Percentiles rank a stretch among this genome's conserved stretches.
Conservation (phyloP, 2,797 vertebrate species). For the Cynodonichthys magdalenae region DNA sequence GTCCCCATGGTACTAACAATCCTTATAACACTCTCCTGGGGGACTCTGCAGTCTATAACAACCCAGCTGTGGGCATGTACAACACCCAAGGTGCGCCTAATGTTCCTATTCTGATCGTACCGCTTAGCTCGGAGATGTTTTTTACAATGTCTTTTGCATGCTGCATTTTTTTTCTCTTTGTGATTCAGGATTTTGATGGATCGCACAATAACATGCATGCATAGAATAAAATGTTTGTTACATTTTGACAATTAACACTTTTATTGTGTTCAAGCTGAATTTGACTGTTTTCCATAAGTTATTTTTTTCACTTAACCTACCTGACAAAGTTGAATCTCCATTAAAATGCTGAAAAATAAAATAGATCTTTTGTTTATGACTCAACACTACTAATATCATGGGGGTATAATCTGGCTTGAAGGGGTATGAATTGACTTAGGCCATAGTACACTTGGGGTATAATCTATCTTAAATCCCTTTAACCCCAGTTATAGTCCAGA, state of each 20-base stretch:
- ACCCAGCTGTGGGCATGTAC: slow-evolving; percentile 99
- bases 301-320: too few species aligned
- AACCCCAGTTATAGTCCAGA: too few species aligned
- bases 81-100: slow-evolving; percentile 98
- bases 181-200: slow-evolving; percentile 39
- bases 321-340: too few species aligned
- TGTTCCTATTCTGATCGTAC: slow-evolving; percentile 56
- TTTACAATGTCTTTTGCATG: slow-evolving; percentile 46
- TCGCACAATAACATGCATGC: slow-evolving; percentile 22
- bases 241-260: slow-evolving; percentile 40
- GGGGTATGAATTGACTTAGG: too few species aligned
- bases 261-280: too few species aligned
- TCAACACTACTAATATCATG: too few species aligned
- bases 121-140: slow-evolving; percentile 24
- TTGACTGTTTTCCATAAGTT: too few species aligned
- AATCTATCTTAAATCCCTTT: too few species aligned
- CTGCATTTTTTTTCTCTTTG: slow-evolving; percentile 33
- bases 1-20: slow-evolving; percentile 99
- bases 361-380: too few species aligned
- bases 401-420: too few species aligned
- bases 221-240: slow-evolving; percentile 5
- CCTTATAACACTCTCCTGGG: slow-evolving; percentile 99
- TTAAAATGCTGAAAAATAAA: too few species aligned
- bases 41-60: slow-evolving; percentile 99
- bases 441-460: too few species aligned